Conservation (phyloP, 2,113 vertebrate genomes). For the Clupea harengus region DNA sequence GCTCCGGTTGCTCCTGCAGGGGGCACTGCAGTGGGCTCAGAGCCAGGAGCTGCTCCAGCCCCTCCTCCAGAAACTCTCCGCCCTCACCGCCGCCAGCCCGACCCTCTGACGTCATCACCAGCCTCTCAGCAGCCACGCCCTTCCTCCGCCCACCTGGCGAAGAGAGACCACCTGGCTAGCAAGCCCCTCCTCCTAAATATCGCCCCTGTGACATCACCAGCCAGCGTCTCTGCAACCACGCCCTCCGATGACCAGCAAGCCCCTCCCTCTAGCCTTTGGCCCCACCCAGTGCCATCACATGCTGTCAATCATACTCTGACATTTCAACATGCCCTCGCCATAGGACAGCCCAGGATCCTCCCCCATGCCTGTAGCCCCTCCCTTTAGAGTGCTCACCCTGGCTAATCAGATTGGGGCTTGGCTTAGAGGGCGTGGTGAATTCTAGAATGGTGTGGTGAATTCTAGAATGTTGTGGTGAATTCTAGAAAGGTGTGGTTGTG, state of each 20-base stretch:
- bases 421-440: background rate
- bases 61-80: slow-evolving; percentile 77
- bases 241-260: background rate
- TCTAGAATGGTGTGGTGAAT: slow-evolving; percentile 13
- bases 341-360: background rate
- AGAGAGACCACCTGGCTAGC: background rate
- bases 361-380: background rate
- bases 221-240: background rate
- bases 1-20: slow-evolving; percentile 75
- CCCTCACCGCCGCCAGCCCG: slow-evolving; percentile 36
- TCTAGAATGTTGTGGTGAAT: slow-evolving; percentile 13
- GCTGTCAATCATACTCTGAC: background rate
- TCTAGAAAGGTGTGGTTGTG: slow-evolving; percentile 25
- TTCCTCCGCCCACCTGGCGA: background rate
- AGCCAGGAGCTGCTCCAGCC: slow-evolving; percentile 79
- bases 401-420: slow-evolving; percentile 12
- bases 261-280: background rate
- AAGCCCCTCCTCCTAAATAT: background rate
- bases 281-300: background rate
- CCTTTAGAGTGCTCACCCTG: slow-evolving; percentile 38
- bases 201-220: slow-evolving; percentile 22
- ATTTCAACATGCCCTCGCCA: background rate
- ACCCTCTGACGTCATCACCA: slow-evolving; percentile 28
- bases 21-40: slow-evolving; percentile 73
- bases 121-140: background rate